These are phyloP conservation scores for Rhynchophorus ferrugineus DNA, from an alignment of 1,140 invertebrate genomes.

Conservation along the genomic window DNA sequence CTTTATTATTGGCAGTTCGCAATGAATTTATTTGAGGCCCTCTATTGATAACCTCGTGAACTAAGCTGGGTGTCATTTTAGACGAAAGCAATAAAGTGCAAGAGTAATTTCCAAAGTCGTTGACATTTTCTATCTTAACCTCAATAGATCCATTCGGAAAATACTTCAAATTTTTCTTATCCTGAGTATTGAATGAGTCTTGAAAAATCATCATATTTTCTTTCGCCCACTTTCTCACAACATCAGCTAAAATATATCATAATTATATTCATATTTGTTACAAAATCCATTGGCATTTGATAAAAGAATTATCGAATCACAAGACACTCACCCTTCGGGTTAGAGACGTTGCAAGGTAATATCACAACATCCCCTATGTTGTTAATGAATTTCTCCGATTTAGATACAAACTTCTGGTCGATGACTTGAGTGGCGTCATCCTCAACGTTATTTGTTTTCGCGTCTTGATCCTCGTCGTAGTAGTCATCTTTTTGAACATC, in stretches of 20 bases:
- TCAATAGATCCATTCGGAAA: conserved; percentile 5
- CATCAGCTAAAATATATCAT: neutral
- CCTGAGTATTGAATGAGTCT: neutral
- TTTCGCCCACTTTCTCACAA: neutral
- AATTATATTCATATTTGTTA: neutral
- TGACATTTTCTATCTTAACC: neutral
- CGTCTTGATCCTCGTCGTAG: neutral
- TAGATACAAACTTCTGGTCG: neutral
- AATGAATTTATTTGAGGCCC: conserved; percentile 5
- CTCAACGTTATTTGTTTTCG: neutral
- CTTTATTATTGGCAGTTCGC: neutral
- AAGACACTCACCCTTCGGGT: neutral
- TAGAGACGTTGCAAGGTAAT: neutral
- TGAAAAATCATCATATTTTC: neutral
- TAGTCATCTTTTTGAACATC: neutral
- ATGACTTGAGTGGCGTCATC: neutral
- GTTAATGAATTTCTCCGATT: neutral
- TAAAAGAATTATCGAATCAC: neutral
- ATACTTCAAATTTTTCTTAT: neutral
- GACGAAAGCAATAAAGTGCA: conserved; percentile 3
- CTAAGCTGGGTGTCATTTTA: neutral
- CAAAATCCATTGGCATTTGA: neutral
- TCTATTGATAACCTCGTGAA: conserved; percentile 1
- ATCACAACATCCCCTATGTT: neutral
- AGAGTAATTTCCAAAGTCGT: conserved; percentile 9